Evolutionary conservation across 2,888 invertebrate genomes (phyloP).

Genomic region (Ophion obscuratus): DNA sequence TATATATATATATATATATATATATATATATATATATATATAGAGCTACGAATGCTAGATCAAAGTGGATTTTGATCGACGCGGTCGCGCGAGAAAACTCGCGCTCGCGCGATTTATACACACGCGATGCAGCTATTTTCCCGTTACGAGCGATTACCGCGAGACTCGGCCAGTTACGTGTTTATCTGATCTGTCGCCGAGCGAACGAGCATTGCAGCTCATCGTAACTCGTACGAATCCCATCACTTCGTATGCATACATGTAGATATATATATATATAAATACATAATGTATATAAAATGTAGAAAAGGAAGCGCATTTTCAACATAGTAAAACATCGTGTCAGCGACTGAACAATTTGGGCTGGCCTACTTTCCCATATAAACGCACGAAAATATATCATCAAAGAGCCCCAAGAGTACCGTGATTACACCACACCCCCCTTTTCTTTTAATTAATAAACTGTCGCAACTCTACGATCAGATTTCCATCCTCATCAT

Average conservation of each 20-base stretch:
- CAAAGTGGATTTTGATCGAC: slow-evolving; percentile 68
- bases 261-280: neutral
- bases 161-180: slow-evolving; percentile 49
- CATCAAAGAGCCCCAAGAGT: slow-evolving; percentile 38
- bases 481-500: slow-evolving; percentile 54
- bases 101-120: slow-evolving; percentile 54
- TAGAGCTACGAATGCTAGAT: slow-evolving; percentile 36
- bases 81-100: slow-evolving; percentile 41
- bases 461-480: slow-evolving; percentile 41
- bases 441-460: slow-evolving; percentile 51
- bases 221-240: slow-evolving; percentile 32
- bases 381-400: slow-evolving; percentile 59
- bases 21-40: no score
- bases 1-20: neutral
- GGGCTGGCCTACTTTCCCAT: slow-evolving; percentile 50
- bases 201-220: slow-evolving; percentile 32
- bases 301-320: slow-evolving; percentile 35
- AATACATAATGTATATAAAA: neutral
- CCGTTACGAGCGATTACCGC: slow-evolving; percentile 67
- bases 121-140: slow-evolving; percentile 72
- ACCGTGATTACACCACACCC: slow-evolving; percentile 48
- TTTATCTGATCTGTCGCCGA: slow-evolving; percentile 68
- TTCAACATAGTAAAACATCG: slow-evolving; percentile 34
- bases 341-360: slow-evolving; percentile 45
- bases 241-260: neutral